Evolutionary conservation across 1,140 invertebrate genomes (phyloP).

Genomic region (Pogonomyrmex barbatus): DNA sequence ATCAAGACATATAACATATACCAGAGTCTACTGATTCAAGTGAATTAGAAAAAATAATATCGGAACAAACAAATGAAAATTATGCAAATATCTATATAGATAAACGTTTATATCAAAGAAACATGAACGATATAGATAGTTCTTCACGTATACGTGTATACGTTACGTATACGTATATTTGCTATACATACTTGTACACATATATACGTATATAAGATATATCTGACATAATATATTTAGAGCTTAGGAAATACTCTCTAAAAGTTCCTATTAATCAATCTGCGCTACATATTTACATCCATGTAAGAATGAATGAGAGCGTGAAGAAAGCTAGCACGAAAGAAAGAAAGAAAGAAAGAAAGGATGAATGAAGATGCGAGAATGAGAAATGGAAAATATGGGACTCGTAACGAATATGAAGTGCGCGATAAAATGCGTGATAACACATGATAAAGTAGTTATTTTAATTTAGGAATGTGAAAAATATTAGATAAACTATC

Average conservation of each 20-base stretch:
- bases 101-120: too few species aligned
- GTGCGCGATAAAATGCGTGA: slow-evolving; percentile 52
- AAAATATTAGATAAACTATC: too few species aligned
- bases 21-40: too few species aligned
- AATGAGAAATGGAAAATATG: slow-evolving; percentile 43
- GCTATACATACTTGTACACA: slow-evolving; percentile 54
- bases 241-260: slow-evolving; percentile 84
- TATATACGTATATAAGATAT: slow-evolving; percentile 61
- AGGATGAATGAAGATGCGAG: slow-evolving; percentile 32
- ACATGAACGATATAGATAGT: background rate
- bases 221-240: slow-evolving; percentile 79
- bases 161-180: slow-evolving; percentile 7
- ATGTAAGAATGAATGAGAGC: slow-evolving; percentile 76
- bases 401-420: background rate
- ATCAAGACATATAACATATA: too few species aligned
- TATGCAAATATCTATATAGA: too few species aligned
- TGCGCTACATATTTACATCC: slow-evolving; percentile 74
- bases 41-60: too few species aligned
- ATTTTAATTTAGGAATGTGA: too few species aligned
- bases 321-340: slow-evolving; percentile 37
- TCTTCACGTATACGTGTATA: slow-evolving; percentile 55
- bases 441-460: background rate
- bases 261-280: slow-evolving; percentile 84
- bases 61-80: too few species aligned
- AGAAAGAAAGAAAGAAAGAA: slow-evolving; percentile 46